phyloP scores from a whole-genome alignment of 2,888 invertebrate genomes.

The Pyrocoelia pectoralis region DNA sequence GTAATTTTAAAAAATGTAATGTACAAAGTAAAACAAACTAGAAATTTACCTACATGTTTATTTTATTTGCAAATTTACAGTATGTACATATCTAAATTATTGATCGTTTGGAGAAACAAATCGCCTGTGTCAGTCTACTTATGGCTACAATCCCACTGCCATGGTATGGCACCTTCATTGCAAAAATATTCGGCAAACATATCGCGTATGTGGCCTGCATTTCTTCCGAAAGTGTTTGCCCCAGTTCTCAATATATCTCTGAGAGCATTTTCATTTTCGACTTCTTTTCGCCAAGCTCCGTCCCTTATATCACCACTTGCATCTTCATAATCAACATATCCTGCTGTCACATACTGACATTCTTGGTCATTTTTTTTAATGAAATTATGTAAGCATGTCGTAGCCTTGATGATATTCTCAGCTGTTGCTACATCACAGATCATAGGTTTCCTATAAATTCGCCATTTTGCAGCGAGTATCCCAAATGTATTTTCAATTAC shows the following conservation, averaged over 20 bases:
- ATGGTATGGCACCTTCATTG: conserved; percentile 10
- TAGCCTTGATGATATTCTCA: not conserved
- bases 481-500: conserved; percentile 3
- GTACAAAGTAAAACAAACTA: not conserved
- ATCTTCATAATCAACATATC: conserved; percentile 5
- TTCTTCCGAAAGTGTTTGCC: conserved; percentile 4
- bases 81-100: not conserved
- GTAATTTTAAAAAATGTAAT: not conserved
- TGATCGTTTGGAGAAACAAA: not conserved
- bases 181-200: conserved; percentile 3
- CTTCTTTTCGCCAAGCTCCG: conserved; percentile 4
- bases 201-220: conserved; percentile 8
- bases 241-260: not conserved
- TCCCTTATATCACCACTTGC: not conserved
- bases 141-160: conserved; percentile 5
- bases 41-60: not conserved
- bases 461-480: not conserved
- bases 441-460: not conserved
- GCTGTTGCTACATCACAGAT: not conserved
- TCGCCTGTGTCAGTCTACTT: not conserved
- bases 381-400: not conserved
- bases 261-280: conserved; percentile 1
- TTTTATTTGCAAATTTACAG: not conserved
- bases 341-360: conserved; percentile 5
- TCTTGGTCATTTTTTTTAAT: not conserved